phyloP scores from a whole-genome alignment of 2,888 invertebrate genomes.

The Eustalomyia histrio region DNA sequence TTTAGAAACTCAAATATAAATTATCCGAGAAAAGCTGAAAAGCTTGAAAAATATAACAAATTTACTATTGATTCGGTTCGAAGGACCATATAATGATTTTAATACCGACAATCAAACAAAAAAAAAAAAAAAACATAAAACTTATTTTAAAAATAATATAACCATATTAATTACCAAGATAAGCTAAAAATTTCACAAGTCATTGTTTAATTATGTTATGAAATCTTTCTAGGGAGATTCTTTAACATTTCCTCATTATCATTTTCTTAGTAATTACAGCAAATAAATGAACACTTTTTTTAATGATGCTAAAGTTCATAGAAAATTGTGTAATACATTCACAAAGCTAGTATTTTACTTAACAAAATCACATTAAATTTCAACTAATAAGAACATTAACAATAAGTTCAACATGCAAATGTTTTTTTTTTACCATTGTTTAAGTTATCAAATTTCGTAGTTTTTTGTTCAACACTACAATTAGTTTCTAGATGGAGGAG shows the following conservation, averaged over 20 bases:
- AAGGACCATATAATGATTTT: too few species aligned
- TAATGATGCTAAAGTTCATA: not conserved
- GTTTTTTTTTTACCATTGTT: not conserved
- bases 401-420: conserved; percentile 7
- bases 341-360: not conserved
- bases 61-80: too few species aligned
- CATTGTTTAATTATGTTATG: not conserved
- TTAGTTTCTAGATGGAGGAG: conserved; percentile 26
- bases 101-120: too few species aligned
- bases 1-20: too few species aligned
- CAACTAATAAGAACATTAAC: conserved; percentile 2
- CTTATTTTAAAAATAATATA: too few species aligned
- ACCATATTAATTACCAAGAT: too few species aligned
- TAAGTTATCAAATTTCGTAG: not conserved
- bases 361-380: conserved; percentile 7
- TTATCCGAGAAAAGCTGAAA: too few species aligned
- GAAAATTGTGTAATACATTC: not conserved
- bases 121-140: too few species aligned
- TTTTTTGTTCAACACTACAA: conserved; percentile 16
- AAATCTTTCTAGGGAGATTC: not conserved
- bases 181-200: too few species aligned
- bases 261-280: not conserved
- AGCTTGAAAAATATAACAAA: too few species aligned
- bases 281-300: not conserved
- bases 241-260: not conserved